Base-by-base conservation (phyloP, 2,113 vertebrate genomes). In the Hippocampus zosterae region DNA sequence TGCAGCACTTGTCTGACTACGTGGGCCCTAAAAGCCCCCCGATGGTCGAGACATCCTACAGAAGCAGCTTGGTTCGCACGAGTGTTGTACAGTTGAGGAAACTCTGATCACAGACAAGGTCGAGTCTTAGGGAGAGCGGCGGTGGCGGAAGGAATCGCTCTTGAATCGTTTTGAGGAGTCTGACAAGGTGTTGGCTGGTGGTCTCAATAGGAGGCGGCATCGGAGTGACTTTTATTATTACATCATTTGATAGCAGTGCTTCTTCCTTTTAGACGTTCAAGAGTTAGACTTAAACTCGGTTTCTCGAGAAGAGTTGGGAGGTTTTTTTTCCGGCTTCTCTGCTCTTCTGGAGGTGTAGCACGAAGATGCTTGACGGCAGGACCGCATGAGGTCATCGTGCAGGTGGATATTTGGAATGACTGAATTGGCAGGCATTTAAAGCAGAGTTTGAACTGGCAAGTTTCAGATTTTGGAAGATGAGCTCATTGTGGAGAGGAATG, bases 1-100 rank as follows among this genome's bases (percentile, higher is more conserved):
- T 92, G 83, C 89, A 88, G 70, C 84, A 76, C 87, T 93, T 93
- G 91, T 93, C 78, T 85, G 77, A 82, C 84, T 77, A 83, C 83
- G 90, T 91, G 87, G 92, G 91, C 82, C 72, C 78, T 85, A 63
- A 41, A 64, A 37, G 16, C 65, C 48, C 44, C 25, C 65, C 48
- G 18, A 27, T 19, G 65, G 46, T 13, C 27, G n/a, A 53, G 46
- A 19, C 27, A 29, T 67, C 41, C 63, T 82, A 84, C 86, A 88
- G 84, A 70, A 85, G 83, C 84, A 70, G 80, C 72, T 83, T 19
- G 61, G 44, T 48, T 71, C 48, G 75, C 64, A 33, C 57, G 53
- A 74, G 68, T 76, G 81, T 68, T 68, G 69, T 6, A 75, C 75
- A 77, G 73, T 86, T 76, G 73, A 67, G 65, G 33, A 62, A 66